Evolutionary conservation across 2,797 vertebrate species (phyloP), one percentile per base, ranked within the genome.

Genomic region (Neoniphon sammara): DNA sequence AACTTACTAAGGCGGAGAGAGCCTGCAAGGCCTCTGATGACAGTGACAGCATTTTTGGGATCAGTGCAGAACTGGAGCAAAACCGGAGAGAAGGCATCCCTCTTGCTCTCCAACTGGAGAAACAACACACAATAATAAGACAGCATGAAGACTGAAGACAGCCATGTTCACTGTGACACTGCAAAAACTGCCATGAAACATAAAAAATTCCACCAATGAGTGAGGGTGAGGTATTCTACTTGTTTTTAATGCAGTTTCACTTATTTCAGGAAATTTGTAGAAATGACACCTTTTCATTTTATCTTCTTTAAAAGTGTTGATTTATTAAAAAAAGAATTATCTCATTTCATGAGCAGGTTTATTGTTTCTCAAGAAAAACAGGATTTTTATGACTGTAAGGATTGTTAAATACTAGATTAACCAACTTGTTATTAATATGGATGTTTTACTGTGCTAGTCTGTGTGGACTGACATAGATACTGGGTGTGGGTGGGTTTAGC

Each of bases 61-160:
- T 97, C 94, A 2, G 96, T 97, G 89, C 97, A 98, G 92, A 98
- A 98, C 90, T 98, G 96, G 39, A 96, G 93, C 62, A 97, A 91
- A 69, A 96, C 95, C 0, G 96, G 96, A 3, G 96, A 96, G 83
- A 97, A 96, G 30, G 96, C 94, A 0, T 97, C 96, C 67, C 96
- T 93, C 89, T 96, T 97, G 84, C 96, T 97, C 86, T 96, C 96
- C 91, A 97, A 86, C 96, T 97, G 89, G 53, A 84, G 39, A 78
- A 31, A 81, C 61, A 83, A 66, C 7, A 27, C 15, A 27, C 25
- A 27, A 27, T 27, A 27, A 27, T 27, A 8, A 34, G 31, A 34
- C 31, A 34, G 1, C 7, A 34, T 7, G 62, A 31, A 74, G 6
- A 15, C 5, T 52, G 20, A 44, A 27, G 23, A 15, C 11, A 46